phyloP scores from a whole-genome alignment of 2,888 invertebrate genomes.

The Limnephilus rhombicus region DNA sequence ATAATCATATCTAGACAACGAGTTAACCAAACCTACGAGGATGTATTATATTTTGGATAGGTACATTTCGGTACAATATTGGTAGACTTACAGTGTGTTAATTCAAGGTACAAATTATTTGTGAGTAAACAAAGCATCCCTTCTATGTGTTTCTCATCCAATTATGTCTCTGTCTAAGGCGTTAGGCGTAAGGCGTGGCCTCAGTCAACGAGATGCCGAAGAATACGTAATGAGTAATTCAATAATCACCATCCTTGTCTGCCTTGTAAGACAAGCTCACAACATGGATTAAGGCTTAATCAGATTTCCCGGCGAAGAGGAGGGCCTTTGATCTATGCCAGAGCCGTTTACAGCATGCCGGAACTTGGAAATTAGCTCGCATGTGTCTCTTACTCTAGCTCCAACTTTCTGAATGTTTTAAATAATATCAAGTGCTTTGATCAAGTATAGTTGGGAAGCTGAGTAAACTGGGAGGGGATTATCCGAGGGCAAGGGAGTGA shows the following conservation, averaged over 20 bases:
- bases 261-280: slow-evolving; percentile 27
- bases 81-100: background rate
- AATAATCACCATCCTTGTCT: slow-evolving; percentile 31
- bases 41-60: background rate
- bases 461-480: slow-evolving; percentile 11
- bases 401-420: background rate
- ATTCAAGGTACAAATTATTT: background rate
- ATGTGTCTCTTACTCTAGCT: background rate
- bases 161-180: slow-evolving; percentile 14
- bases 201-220: background rate
- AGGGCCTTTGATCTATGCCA: slow-evolving; percentile 37
- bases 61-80: background rate
- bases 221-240: slow-evolving; percentile 33
- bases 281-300: slow-evolving; percentile 35
- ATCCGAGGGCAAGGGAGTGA: background rate
- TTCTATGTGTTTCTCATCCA: slow-evolving; percentile 7
- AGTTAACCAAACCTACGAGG: background rate
- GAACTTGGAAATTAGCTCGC: background rate
- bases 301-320: slow-evolving; percentile 16
- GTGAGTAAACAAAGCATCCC: background rate
- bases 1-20: background rate
- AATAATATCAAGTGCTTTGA: background rate
- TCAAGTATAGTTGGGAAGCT: background rate
- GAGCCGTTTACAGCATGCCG: background rate
- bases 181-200: background rate